These are phyloP conservation scores for Aradophagus sp. DNA, from an alignment of 1,140 invertebrate genomes.

Conservation along the genomic window DNA sequence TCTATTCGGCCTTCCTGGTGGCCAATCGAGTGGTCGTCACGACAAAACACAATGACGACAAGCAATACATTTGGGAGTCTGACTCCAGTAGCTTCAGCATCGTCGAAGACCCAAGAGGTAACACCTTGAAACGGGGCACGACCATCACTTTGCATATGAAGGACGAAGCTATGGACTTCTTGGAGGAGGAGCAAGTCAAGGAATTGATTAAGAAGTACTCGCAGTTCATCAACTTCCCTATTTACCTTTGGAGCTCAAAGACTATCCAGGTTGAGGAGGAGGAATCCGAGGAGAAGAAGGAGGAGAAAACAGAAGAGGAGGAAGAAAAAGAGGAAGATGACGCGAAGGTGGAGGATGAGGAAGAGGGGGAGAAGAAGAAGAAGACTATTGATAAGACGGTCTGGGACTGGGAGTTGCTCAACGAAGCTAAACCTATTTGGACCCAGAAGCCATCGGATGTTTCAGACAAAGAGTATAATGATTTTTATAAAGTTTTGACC, in stretches of 20 bases:
- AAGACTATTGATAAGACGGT: slow-evolving; percentile 95
- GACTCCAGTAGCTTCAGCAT: slow-evolving; percentile 92
- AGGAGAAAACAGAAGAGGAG: slow-evolving; percentile 76
- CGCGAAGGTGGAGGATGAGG: slow-evolving; percentile 79
- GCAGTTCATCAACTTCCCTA: slow-evolving; percentile 99
- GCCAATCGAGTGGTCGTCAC: slow-evolving; percentile 94
- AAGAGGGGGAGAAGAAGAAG: slow-evolving; percentile 86
- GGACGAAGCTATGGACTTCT: slow-evolving; percentile 96
- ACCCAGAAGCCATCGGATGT: slow-evolving; percentile 93
- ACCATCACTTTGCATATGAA: slow-evolving; percentile 87
- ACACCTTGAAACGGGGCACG: slow-evolving; percentile 92
- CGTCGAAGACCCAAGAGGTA: slow-evolving; percentile 93
- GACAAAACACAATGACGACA: slow-evolving; percentile 96
- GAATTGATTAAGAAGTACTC: slow-evolving; percentile 97
- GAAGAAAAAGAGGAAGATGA: slow-evolving; percentile 76
- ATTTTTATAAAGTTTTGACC: slow-evolving; percentile 95
- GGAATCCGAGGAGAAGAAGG: slow-evolving; percentile 80
- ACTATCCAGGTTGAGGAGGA: slow-evolving; percentile 87
- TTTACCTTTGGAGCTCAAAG: slow-evolving; percentile 96
- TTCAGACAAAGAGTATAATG: slow-evolving; percentile 90
- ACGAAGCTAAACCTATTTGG: slow-evolving; percentile 98
- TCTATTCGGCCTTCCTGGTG: slow-evolving; percentile 97
- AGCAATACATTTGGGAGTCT: slow-evolving; percentile 99
- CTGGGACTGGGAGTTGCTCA: slow-evolving; percentile 98
- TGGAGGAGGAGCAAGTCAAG: slow-evolving; percentile 93